Percentiles rank a stretch among this genome's conserved stretches.
Conservation (phyloP, 1,140 invertebrate genomes). For the Drosophila nannoptera region DNA sequence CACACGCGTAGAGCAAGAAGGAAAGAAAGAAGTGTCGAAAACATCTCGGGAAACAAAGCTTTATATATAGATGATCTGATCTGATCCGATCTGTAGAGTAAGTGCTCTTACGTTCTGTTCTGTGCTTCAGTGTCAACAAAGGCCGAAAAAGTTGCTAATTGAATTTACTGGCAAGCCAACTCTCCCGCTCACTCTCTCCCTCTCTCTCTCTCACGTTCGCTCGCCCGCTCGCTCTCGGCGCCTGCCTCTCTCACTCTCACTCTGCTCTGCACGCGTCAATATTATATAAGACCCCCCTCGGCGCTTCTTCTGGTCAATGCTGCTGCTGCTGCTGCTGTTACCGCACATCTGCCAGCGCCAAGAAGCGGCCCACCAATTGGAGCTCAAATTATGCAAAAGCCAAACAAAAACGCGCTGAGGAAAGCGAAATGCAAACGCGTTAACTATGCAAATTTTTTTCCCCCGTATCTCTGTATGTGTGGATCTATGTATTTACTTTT, state of each 20-base stretch:
- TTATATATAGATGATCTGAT: background rate
- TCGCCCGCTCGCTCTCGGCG: background rate
- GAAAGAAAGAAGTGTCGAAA: constrained; percentile 4
- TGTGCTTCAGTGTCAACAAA: constrained; percentile 24
- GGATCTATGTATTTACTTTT: background rate
- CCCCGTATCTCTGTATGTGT: too few relatives aligned
- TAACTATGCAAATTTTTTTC: constrained; percentile 47
- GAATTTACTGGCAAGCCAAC: constrained; percentile 3
- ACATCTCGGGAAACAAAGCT: background rate
- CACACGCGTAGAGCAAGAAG: too few relatives aligned
- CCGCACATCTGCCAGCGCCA: constrained; percentile 39
- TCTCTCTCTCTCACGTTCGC: background rate
- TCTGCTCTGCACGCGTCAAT: constrained; percentile 2
- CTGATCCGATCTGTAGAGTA: background rate
- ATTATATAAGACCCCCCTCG: constrained; percentile 11
- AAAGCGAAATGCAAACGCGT: constrained; percentile 66
- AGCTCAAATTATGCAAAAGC: constrained; percentile 65
- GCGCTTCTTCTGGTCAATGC: too few relatives aligned
- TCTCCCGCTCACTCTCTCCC: background rate
- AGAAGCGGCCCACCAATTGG: constrained; percentile 45
- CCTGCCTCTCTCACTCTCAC: background rate
- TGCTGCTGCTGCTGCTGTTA: too few relatives aligned
- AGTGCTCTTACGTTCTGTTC: constrained; percentile 10
- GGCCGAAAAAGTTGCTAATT: constrained; percentile 57
- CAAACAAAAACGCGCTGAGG: constrained; percentile 56